Conservation (phyloP, 2,797 vertebrate genomes). For the Tokudaia muenninki region DNA sequence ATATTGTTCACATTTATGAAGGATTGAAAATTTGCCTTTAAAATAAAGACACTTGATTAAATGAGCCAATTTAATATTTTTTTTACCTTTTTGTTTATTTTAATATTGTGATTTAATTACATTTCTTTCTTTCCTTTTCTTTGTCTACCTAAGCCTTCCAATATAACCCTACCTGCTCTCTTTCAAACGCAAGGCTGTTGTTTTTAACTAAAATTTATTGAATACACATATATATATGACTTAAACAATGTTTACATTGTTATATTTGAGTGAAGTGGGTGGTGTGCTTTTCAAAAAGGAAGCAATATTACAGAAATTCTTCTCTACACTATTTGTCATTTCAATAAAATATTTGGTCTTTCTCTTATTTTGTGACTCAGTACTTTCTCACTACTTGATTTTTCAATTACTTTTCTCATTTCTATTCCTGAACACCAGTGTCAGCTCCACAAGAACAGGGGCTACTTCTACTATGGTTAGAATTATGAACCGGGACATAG, state of each 20-base stretch:
- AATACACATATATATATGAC: no score
- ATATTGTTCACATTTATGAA: neutral
- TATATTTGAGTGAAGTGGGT: neutral
- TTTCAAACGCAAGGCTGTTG: neutral
- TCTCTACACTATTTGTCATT: neutral
- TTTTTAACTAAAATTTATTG: neutral
- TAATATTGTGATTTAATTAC: neutral
- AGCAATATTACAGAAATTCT: neutral
- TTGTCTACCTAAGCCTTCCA: neutral
- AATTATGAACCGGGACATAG: neutral
- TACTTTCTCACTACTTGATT: neutral
- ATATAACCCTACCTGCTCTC: no score
- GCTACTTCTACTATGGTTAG: neutral
- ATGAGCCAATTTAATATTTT: neutral
- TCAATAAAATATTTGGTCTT: neutral
- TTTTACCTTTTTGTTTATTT: neutral
- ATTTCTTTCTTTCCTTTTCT: neutral
- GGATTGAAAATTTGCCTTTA: neutral
- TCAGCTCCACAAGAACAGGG: neutral
- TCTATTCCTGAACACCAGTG: neutral
- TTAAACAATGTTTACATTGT: neutral
- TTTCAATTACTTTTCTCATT: neutral
- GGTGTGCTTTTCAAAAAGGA: neutral
- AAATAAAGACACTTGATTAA: constrained; percentile 23
- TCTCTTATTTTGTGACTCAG: neutral